phyloP scores from a whole-genome alignment of 2,888 invertebrate genomes.

The Agapostemon virescens region DNA sequence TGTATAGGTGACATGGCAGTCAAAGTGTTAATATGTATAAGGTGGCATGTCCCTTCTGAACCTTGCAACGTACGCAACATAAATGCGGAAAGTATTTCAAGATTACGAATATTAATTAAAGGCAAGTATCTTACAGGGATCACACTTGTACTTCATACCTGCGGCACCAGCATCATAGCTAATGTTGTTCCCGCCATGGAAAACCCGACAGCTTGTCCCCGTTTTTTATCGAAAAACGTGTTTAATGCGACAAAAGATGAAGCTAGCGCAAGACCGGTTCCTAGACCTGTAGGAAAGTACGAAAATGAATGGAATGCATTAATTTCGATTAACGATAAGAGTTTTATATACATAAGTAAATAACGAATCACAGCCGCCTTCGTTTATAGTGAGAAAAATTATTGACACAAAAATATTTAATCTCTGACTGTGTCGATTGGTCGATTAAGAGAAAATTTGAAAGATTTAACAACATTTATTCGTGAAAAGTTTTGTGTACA shows the following conservation, averaged over 20 bases:
- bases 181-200: constrained; percentile 91
- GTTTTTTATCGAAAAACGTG: constrained; percentile 88
- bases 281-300: constrained; percentile 83
- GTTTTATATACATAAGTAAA: not conserved
- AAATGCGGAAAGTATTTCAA: not conserved
- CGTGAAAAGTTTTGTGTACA: too few relatives aligned
- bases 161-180: constrained; percentile 90
- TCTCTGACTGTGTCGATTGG: too few relatives aligned
- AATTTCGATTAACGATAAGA: not conserved
- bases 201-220: constrained; percentile 90
- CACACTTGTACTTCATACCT: constrained; percentile 75
- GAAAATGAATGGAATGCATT: not conserved
- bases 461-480: too few relatives aligned
- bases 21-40: not conserved
- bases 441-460: too few relatives aligned
- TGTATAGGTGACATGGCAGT: too few relatives aligned
- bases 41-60: not conserved
- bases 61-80: not conserved
- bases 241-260: constrained; percentile 90
- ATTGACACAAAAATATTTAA: too few relatives aligned
- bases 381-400: not conserved
- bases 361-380: not conserved
- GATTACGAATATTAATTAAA: not conserved
- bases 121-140: not conserved
- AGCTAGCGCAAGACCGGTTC: constrained; percentile 88